Base-by-base conservation (phyloP, 2,797 vertebrate genomes). In the Melanogrammus aeglefinus region DNA sequence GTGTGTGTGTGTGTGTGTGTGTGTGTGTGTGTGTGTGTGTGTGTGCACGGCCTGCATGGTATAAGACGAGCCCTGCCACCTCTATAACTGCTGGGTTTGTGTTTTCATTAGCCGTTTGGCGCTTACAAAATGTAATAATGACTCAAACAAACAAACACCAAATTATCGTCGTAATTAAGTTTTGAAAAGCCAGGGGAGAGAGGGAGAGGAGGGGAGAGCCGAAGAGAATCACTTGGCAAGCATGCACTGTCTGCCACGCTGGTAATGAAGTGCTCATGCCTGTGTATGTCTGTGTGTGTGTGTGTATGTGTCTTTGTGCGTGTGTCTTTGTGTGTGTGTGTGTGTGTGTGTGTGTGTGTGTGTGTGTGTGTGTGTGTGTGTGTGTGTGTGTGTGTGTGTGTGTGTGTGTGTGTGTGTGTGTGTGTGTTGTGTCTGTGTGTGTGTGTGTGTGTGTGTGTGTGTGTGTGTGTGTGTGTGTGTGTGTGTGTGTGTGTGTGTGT, bases 91-190 rank as follows among this genome's bases (percentile, higher is more conserved):
- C 79, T 41, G 31, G 77, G 78, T 74, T 73, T 78, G 74, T 75
- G 76, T 84, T 89, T 91, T 87, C 78, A 90, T 89, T 88, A 85
- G 83, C 76, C 82, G 84, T 84, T 84, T 73, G 10, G 71, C 66
- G 81, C 75, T 80, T 78, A 78, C 72, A 80, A 77, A 84, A 81
- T 76, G 76, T 79, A 86, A 82, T 82, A 81, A 84, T 69, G 80
- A 75, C 81, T 81, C 79, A 79, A 90, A 89, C 80, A 90, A 39
- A 84, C 77, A 84, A 92, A 91, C 86, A 83, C 79, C 80, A 87
- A 91, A 90, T 91, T 86, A 89, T 91, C 16, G 6, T 79, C 47
- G 73, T 88, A 88, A 89, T 91, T 88, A 92, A 89, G 88, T 88
- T 85, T 83, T 86, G 76, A 83, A 83, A 81, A 83, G 83, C 57